Base-by-base conservation (phyloP, 30 jellyfish, hydroid and myxozoan species). In the Morbakka virulenta region DNA sequence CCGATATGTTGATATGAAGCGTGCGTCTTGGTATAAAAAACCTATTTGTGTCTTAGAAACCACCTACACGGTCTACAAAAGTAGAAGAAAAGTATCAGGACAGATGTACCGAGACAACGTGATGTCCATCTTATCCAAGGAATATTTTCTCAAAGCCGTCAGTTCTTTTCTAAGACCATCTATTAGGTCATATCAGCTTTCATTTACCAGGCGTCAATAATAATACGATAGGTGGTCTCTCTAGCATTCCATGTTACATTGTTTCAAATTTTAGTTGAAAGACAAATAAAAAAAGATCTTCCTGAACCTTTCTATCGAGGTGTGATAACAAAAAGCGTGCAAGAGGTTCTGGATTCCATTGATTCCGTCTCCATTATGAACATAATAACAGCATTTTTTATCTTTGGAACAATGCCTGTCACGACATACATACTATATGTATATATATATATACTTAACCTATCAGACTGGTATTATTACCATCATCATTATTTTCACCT, bases 281-380 rank as follows among this genome's bases (percentile, higher is more conserved):
- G n/a, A n/a, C n/a, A n/a, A n/a, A n/a, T n/a, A n/a, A n/a, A n/a
- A n/a, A 61, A 64, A 9, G 74, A 68, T 24, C 25, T 68, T 13
- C 80, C 80, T 9, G 80, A 68, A 32, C 80, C 74, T 34, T 69
- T 30, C 14, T 68, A 28, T 25, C 72, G 33, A 21, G 2, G 76
- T 27, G 31, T 24, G 4, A 52, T 61, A 64, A 52, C 76, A 21
- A 9, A 22, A 13, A 64, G 17, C 12, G 64, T 27, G 64, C 64
- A 64, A 64, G 64, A 64, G 64, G 14, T 64, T 20, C 64, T 64
- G n/a, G 3, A 11, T 27, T 64, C 31, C 64, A 64, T 64, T 27
- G 64, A 64, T 25, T 61, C 64, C 17, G 3, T 64, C 65, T 11
- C 76, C 3, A 25, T 64, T 64, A 52, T 61, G 21, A 64, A 64